phyloP scores from a whole-genome alignment of 2,888 invertebrate genomes.

The Calephelis perditalis region DNA sequence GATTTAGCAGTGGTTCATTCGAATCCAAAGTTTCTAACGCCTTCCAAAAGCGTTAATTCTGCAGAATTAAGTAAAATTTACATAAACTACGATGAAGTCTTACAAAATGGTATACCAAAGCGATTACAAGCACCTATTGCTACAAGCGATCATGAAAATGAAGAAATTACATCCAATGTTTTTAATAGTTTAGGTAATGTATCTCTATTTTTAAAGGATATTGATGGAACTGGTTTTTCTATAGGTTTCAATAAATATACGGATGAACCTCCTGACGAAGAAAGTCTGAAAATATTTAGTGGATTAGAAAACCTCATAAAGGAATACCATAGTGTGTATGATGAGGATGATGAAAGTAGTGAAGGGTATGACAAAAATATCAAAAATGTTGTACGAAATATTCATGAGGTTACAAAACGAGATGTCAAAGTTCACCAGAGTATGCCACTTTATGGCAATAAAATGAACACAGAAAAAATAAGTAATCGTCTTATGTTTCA shows the following conservation, averaged over 20 bases:
- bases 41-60: conserved; percentile 51
- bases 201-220: conserved; percentile 53
- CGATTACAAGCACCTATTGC: conserved; percentile 56
- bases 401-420: conserved; percentile 28
- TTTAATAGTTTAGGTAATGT: conserved; percentile 45
- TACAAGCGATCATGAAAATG: conserved; percentile 34
- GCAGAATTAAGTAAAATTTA: conserved; percentile 51
- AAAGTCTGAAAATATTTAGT: conserved; percentile 54
- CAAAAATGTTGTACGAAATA: conserved; percentile 23
- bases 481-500: neutral
- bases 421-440: conserved; percentile 18
- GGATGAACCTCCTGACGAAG: conserved; percentile 54
- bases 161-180: conserved; percentile 29
- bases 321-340: conserved; percentile 50
- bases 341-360: conserved; percentile 28
- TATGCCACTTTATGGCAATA: conserved; percentile 24
- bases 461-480: no score
- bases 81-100: conserved; percentile 45
- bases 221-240: conserved; percentile 59
- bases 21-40: conserved; percentile 36
- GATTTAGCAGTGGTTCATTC: conserved; percentile 41
- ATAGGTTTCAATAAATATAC: conserved; percentile 61
- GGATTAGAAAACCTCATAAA: conserved; percentile 54
- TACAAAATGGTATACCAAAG: conserved; percentile 49
- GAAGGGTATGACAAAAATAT: conserved; percentile 24